phyloP scores from a whole-genome alignment of 2,888 invertebrate genomes.

The Hirtodrosophila histrioides region DNA sequence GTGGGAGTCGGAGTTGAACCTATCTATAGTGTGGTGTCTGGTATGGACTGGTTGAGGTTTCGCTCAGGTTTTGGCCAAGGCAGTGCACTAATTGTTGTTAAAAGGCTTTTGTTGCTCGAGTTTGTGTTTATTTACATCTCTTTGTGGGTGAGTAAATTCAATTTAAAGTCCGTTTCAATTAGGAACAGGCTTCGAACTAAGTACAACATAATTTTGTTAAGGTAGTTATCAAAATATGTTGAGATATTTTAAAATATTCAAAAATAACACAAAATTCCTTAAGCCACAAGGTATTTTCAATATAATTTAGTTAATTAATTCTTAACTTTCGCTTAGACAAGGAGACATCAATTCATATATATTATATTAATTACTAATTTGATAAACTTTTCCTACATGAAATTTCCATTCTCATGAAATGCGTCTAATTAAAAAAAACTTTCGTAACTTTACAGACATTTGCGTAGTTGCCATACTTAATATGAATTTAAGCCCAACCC shows the following conservation, averaged over 20 bases:
- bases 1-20: not conserved
- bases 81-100: constrained; percentile 54
- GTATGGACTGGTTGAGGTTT: constrained; percentile 15
- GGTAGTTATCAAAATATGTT: too few species aligned
- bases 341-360: too few species aligned
- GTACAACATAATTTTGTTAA: not conserved
- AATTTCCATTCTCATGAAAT: constrained; percentile 22
- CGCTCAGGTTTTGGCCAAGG: constrained; percentile 23
- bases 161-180: constrained; percentile 14
- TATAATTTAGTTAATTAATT: too few species aligned
- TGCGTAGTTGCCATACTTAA: constrained; percentile 36
- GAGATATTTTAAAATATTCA: too few species aligned
- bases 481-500: constrained; percentile 46
- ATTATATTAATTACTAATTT: not conserved
- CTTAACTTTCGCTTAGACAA: too few species aligned
- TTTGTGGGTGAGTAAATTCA: constrained; percentile 21
- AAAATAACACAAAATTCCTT: too few species aligned
- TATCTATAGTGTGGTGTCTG: not conserved
- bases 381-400: constrained; percentile 6
- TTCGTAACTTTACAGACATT: constrained; percentile 64
- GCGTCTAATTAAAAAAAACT: constrained; percentile 58
- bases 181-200: not conserved
- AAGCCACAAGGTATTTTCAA: too few species aligned
- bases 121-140: constrained; percentile 10
- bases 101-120: constrained; percentile 37